Evolutionary conservation across 2,797 vertebrate species (phyloP).

Genomic region (Pampus argenteus): DNA sequence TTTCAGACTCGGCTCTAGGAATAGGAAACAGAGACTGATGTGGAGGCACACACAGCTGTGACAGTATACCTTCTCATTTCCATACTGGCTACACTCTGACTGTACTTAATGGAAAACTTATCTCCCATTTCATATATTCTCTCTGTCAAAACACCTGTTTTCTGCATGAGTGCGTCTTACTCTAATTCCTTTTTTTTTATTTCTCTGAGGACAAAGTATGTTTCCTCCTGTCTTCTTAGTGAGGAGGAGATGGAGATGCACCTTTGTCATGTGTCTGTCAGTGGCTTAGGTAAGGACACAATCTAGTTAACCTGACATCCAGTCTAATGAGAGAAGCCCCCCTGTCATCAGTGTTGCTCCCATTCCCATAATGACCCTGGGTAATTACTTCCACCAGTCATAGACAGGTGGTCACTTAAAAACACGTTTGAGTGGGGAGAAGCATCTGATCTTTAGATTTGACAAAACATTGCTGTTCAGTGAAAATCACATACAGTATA

Average conservation of each 20-base stretch:
- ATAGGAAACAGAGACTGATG: constrained; percentile 74
- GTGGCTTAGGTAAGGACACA: constrained; percentile 23
- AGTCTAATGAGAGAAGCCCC: constrained; percentile 42
- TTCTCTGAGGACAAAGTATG: constrained; percentile 31
- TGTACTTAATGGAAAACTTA: constrained; percentile 69
- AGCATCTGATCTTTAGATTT: constrained; percentile 20
- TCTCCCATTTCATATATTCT: constrained; percentile 36
- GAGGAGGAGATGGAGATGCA: constrained; percentile 20
- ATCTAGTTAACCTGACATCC: constrained; percentile 58
- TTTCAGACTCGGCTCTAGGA: constrained; percentile 72
- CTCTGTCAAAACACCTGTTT: constrained; percentile 68
- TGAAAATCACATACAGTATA: neutral
- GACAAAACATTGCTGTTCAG: neutral
- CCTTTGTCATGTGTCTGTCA: constrained; percentile 52
- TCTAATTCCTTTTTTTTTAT: constrained; percentile 43
- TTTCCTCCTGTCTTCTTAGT: constrained; percentile 33
- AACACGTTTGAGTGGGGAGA: constrained; percentile 47
- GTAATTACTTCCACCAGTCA: constrained; percentile 72
- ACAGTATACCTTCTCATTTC: constrained; percentile 65
- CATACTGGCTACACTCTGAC: constrained; percentile 54
- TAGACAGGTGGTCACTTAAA: constrained; percentile 36
- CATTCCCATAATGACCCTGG: constrained; percentile 51
- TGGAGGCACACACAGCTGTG: constrained; percentile 68
- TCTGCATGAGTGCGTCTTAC: constrained; percentile 30
- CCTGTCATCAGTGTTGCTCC: constrained; percentile 53